Evolutionary conservation across 2,797 vertebrate genomes (phyloP).

Genomic region (Gallinago solitaria): DNA sequence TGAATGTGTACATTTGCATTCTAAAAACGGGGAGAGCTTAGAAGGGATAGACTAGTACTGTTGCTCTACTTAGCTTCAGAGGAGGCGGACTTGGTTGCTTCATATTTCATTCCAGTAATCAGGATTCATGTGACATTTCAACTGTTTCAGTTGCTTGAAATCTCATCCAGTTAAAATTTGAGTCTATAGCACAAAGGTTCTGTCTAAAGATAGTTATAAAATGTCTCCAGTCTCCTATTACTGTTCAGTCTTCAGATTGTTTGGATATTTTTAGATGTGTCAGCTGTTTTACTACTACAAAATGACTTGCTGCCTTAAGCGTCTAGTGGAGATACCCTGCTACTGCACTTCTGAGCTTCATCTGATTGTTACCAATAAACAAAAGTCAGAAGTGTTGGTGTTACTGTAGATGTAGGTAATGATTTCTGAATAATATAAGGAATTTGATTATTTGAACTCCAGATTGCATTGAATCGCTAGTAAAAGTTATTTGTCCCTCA

Average conservation of each 20-base stretch:
- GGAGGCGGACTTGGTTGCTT: not conserved
- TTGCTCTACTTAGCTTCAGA: not conserved
- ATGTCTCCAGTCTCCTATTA: conserved; percentile 28
- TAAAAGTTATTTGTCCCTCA: not conserved
- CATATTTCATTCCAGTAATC: not conserved
- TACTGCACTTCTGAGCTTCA: not conserved
- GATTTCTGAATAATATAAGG: not conserved
- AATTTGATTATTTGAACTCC: not conserved
- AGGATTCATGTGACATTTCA: not conserved
- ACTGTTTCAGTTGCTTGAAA: conserved; percentile 32
- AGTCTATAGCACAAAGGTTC: not conserved
- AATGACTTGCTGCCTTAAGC: not conserved
- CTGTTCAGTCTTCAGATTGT: not conserved
- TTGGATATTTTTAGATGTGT: conserved; percentile 28
- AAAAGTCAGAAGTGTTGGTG: not conserved
- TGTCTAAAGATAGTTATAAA: conserved; percentile 24
- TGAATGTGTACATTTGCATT: not conserved
- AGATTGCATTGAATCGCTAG: fast-evolving
- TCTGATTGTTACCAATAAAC: not conserved
- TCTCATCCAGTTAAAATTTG: conserved; percentile 30
- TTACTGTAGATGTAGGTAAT: not conserved
- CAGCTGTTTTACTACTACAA: conserved; percentile 18
- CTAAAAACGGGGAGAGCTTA: not conserved
- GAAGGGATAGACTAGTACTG: not conserved
- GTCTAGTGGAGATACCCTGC: not conserved